Evolutionary conservation across 2,113 vertebrate species (phyloP).

Genomic region (Gymnobelideus leadbeateri): DNA sequence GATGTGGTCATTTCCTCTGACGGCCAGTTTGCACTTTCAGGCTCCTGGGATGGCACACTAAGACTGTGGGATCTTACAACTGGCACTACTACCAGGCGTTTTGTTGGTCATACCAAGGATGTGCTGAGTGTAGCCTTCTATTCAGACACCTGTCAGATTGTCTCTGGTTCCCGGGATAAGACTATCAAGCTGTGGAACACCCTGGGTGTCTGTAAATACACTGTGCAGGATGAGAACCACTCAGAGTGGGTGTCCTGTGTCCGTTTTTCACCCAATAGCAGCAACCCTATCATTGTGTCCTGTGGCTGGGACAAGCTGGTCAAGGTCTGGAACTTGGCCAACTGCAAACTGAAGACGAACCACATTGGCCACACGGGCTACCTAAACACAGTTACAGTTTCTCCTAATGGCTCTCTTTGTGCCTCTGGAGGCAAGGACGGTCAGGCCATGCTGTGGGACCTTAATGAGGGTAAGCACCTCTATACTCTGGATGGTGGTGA

Average conservation of each 20-base stretch:
- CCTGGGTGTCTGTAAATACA: conserved; percentile 97
- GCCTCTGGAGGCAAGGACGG: too few species aligned
- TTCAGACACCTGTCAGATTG: conserved; percentile 98
- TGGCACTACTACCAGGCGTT: conserved; percentile 93
- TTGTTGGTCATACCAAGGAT: conserved; percentile 96
- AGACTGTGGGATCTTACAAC: too few species aligned
- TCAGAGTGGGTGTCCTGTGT: conserved; percentile 96
- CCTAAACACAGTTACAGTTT: too few species aligned
- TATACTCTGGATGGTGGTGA: too few species aligned
- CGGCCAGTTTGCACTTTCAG: too few species aligned
- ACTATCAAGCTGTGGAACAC: conserved; percentile 99
- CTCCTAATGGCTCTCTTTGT: too few species aligned
- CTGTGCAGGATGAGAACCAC: conserved; percentile 98
- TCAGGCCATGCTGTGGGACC: too few species aligned
- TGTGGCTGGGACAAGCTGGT: conserved; percentile 98
- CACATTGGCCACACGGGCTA: conserved; percentile 98
- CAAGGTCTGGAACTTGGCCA: conserved; percentile 98
- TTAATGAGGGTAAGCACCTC: too few species aligned
- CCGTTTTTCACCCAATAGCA: conserved; percentile 95
- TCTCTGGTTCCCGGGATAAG: conserved; percentile 94
- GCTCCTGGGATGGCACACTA: too few species aligned
- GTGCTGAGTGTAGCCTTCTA: conserved; percentile 98
- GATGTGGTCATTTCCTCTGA: too few species aligned
- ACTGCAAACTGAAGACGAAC: conserved; percentile 99
- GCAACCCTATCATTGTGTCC: conserved; percentile 98